Percentiles rank a stretch among this genome's conserved stretches.
Evolutionary conservation across 2,113 vertebrate species (phyloP).

Genomic region (Austrofundulus limnaeus): DNA sequence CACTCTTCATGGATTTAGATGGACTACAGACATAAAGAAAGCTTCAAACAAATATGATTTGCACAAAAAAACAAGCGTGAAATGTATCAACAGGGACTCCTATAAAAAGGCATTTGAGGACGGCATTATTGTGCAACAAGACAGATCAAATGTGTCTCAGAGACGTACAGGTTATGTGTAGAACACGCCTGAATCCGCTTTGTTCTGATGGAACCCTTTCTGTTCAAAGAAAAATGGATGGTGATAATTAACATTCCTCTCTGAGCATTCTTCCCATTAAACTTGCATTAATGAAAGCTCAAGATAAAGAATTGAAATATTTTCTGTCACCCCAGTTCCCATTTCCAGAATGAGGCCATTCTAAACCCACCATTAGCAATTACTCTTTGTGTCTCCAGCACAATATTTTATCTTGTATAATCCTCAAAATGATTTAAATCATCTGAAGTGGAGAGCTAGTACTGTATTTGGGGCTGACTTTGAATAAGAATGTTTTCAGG

Average conservation of each 20-base stretch:
- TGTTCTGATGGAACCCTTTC: conserved; percentile 37
- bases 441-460: conserved; percentile 21
- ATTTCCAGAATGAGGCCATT: conserved; percentile 71
- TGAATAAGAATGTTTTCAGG: conserved; percentile 22
- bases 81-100: conserved; percentile 4
- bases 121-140: conserved; percentile 28
- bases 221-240: conserved; percentile 55
- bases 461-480: conserved; percentile 37
- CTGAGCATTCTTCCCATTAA: conserved; percentile 75
- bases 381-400: conserved; percentile 57
- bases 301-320: conserved; percentile 77
- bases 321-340: conserved; percentile 68
- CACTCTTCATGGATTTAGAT: conserved; percentile 25
- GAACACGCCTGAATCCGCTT: conserved; percentile 52
- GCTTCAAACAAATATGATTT: conserved; percentile 1
- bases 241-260: conserved; percentile 77
- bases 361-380: conserved; percentile 66
- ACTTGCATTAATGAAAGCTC: conserved; percentile 72
- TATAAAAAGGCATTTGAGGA: conserved; percentile 26
- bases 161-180: conserved; percentile 34
- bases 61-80: conserved; percentile 5
- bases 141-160: neutral
- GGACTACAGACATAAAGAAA: conserved; percentile 16
- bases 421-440: conserved; percentile 59
- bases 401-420: conserved; percentile 68